Evolutionary conservation across 2,113 vertebrate genomes (phyloP), one percentile per base, ranked within the genome.

Genomic region (Neopipo cinnamomea): DNA sequence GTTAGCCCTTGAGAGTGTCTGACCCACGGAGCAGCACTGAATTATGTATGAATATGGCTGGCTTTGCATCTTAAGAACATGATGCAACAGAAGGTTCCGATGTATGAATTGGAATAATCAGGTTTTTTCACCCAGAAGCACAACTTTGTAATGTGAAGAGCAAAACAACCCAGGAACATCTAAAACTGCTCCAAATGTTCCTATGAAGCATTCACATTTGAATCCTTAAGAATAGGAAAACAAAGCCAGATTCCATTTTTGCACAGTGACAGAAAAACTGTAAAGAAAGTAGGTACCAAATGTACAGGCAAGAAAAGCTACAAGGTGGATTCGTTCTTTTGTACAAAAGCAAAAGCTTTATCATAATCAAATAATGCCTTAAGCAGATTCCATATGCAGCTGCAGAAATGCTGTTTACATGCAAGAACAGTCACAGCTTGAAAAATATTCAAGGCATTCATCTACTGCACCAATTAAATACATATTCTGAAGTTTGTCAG

Each of bases 31-130:
- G 61, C 39, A 68, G 49, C 37, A 73, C 65, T 95, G 93, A 94
- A 93, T 84, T 88, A 83, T 59, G 70, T 53, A 94, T 50, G 66
- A 79, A 50, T 0, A 5, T 31, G 53, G 12, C 44, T 86, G 46
- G 62, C 56, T 89, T 91, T 92, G 73, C 85, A 93, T 91, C 83
- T 42, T 92, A 87, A 92, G 35, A 88, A 86, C 55, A 87, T 18
- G 87, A 78, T 44, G 81, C 39, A 92, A 88, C 47, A 93, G 72
- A 91, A 33, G 20, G 79, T 42, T 89, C 65, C 39, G 56, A 46
- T 25, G 8, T 44, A 92, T 53, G 20, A 71, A 61, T 8, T 39
- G 37, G 39, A 83, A 77, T 14, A 67, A 86, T 21, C 52, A 91
- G 25, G 75, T 77, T 74, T 84, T 53, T 91, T 19, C 37, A 52